Base-by-base conservation (phyloP, 1,140 invertebrate genomes). In the Aphidius gifuensis region DNA sequence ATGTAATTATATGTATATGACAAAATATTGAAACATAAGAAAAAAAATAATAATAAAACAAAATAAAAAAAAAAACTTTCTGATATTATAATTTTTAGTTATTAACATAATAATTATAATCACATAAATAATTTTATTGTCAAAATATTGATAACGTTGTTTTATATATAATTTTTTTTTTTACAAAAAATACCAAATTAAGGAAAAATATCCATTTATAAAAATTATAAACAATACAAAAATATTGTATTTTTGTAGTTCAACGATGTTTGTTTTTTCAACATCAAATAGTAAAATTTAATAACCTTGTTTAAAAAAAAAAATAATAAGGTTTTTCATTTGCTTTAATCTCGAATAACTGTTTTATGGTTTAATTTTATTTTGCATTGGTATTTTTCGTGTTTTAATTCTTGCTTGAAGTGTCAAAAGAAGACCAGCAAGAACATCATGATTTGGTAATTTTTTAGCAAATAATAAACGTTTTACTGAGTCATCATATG, bases 401-500 rank as follows among this genome's bases (percentile, higher is more conserved):
- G 83, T 80, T 77, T 91, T 92, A 61, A 94, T 89, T 65, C 92
- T 83, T 58, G 88, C 86, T 75, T 95, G 92, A 48, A 95, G 77
- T 4, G 92, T 92, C 6, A 86, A 81, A 40, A 94, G 79, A 8
- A 96, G 80, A 9, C 92, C 92, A 5, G 88, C 89, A 2, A 96
- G 81, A 6, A 95, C 92, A 71, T 95, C 93, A 71, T 94, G 92
- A 74, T 93, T 93, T 47, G 93, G 92, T 55, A 94, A 81, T 71
- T 93, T 90, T 74, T 94, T 94, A 46, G 92, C 92, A 68, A 95
- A 94, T 16, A 95, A 84, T 21, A 95, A 79, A 65, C 92, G 85
- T 70, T 94, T 93, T 0, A 94, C 92, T 1, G 92, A 93, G 72
- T 95, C 92, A 68, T 96, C 92, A 66, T 94, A 94, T 0, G 92